These are phyloP conservation scores for Diachrysia chrysitis DNA, from an alignment of 2,888 invertebrate genomes.

Conservation along the genomic window DNA sequence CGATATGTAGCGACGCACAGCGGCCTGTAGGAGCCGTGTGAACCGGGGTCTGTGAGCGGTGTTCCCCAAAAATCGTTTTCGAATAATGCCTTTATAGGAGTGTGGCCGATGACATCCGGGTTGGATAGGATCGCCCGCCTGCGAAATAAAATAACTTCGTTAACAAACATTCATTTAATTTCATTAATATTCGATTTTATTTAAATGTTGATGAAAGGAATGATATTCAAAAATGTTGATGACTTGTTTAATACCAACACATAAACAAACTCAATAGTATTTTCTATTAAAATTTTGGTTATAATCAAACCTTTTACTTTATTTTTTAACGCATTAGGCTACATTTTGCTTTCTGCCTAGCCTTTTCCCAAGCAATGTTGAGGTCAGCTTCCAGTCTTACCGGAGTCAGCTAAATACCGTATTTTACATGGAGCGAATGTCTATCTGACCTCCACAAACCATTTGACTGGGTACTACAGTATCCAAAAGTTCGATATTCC, in stretches of 20 bases:
- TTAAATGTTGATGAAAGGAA: constrained; percentile 44
- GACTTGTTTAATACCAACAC: constrained; percentile 19
- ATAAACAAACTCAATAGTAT: constrained; percentile 5
- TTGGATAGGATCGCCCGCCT: constrained; percentile 99
- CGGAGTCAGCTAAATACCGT: no score
- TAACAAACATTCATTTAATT: constrained; percentile 52
- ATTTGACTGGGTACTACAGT: no score
- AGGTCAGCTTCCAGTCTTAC: no score
- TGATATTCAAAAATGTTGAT: constrained; percentile 48
- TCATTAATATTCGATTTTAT: constrained; percentile 23
- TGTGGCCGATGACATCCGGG: constrained; percentile 96
- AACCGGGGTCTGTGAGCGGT: constrained; percentile 96
- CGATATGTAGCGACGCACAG: constrained; percentile 96
- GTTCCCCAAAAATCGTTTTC: constrained; percentile 99
- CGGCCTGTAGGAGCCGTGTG: constrained; percentile 99
- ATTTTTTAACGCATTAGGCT: background rate
- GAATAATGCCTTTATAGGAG: constrained; percentile 94
- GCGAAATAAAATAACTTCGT: constrained; percentile 78
- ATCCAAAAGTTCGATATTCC: no score
- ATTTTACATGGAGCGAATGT: no score
- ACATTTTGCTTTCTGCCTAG: no score
- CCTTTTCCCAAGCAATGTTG: no score
- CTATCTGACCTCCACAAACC: no score
- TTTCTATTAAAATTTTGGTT: background rate
- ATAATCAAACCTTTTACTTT: background rate